Evolutionary conservation across 2,113 vertebrate genomes (phyloP), one percentile per base, ranked within the genome.

Genomic region (Brachyhypopomus gauderio): DNA sequence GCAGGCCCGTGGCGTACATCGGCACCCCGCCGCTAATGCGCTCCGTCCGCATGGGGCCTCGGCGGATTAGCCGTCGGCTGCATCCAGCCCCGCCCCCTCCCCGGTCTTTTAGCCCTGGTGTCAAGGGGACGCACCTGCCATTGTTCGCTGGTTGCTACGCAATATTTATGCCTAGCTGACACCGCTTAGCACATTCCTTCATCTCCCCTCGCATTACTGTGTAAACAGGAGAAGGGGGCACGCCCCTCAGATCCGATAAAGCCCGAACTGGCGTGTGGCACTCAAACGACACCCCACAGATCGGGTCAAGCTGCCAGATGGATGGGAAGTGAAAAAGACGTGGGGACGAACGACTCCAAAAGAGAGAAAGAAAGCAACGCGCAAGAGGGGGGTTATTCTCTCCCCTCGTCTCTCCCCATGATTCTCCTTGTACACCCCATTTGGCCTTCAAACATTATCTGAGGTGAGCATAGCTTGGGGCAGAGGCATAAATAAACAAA

Each of bases 361-460:
- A 27, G 52, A 38, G 22, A 25, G 20, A 69, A 62, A 27, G 9
- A 23, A 27, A 74, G 22, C 58, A 4, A 34, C 41, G 56, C 34
- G 9, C 20, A 22, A 3, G 0, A 60, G 58, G 9, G 12, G 45
- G 2, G 58, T 60, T 58, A 62, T 56, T 9, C 9, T 6, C n/a
- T 22, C 9, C 9, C 45, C 45, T 12, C 30, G 30, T 30, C 30
- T 30, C 5, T 45, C 45, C 45, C 12, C 45, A 14, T 55, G 72
- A 79, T 77, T 45, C 81, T 86, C 84, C 84, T 85, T 85, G 82
- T 84, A 59, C 30, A 14, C 60, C 14, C 67, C 70, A 52, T 52
- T 52, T 27, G 45, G 81, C 38, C 83, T 89, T 86, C 84, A 86
- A 81, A 84, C 81, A 87, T 84, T 80, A 86, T 83, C 79, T 80